Evolutionary conservation across 1,140 invertebrate species (phyloP).

Genomic region (Leptopilina clavipes): DNA sequence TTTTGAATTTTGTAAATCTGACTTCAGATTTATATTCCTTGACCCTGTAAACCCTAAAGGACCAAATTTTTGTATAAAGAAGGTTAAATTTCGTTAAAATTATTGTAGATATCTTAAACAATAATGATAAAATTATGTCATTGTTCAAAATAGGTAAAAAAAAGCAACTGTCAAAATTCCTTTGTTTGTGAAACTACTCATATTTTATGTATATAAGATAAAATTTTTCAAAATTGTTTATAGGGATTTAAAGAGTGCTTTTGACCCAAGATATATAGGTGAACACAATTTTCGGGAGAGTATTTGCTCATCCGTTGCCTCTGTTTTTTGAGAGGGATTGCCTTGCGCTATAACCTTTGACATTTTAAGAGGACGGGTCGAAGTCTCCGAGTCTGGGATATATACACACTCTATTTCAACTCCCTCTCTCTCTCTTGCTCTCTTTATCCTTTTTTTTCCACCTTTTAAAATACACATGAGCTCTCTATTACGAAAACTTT

Average conservation of each 20-base stretch:
- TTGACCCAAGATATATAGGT: neutral
- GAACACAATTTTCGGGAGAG: slow-evolving; percentile 3
- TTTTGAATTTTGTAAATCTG: too few relatives aligned
- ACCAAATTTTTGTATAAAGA: too few relatives aligned
- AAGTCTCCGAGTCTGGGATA: slow-evolving; percentile 45
- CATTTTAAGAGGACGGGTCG: slow-evolving; percentile 61
- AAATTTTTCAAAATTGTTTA: neutral
- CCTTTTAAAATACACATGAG: slow-evolving; percentile 2
- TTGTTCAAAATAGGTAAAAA: too few relatives aligned
- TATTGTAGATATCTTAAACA: too few relatives aligned
- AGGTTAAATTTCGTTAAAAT: too few relatives aligned
- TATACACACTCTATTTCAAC: slow-evolving; percentile 41
- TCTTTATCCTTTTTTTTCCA: neutral
- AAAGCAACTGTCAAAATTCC: too few relatives aligned
- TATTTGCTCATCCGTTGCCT: slow-evolving; percentile 9
- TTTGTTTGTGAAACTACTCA: too few relatives aligned
- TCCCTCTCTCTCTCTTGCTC: slow-evolving; percentile 39
- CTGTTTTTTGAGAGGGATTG: slow-evolving; percentile 44
- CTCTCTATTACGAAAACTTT: neutral
- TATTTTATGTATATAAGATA: neutral
- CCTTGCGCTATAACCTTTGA: slow-evolving; percentile 64
- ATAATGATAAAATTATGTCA: too few relatives aligned
- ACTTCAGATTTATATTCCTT: too few relatives aligned
- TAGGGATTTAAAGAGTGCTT: neutral
- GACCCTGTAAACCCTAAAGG: too few relatives aligned